These are phyloP conservation scores for Prunella himalayana DNA, from an alignment of 2,113 vertebrate species.

Conservation along the genomic window DNA sequence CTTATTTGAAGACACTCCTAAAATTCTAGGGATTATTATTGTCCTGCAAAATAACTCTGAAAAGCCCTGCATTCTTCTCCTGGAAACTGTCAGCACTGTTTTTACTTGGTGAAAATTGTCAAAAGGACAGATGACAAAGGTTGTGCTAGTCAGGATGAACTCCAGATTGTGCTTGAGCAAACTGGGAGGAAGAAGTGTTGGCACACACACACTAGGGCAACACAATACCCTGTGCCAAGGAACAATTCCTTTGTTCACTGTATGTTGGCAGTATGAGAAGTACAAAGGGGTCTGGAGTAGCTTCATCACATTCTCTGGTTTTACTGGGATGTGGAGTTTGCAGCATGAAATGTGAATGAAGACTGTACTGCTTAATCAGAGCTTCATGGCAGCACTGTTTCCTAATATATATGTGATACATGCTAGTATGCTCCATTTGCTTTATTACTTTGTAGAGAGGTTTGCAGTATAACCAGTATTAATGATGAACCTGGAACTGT, in stretches of 20 bases:
- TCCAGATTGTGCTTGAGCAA: not conserved
- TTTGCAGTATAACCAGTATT: not conserved
- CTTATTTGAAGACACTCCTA: not conserved
- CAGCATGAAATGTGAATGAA: not conserved
- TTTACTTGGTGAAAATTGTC: not conserved
- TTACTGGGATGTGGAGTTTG: not conserved
- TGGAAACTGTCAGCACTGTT: not conserved
- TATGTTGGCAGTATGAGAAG: not conserved
- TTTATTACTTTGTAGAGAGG: not conserved
- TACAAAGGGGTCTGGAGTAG: not conserved
- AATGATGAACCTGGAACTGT: not conserved
- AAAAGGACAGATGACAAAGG: not conserved
- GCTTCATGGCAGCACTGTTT: not conserved
- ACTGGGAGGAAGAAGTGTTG: not conserved
- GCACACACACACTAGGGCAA: rapidly evolving
- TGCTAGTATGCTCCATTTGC: not conserved
- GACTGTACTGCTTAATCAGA: not conserved
- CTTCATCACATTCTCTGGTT: conserved; percentile 13
- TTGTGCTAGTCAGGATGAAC: not conserved
- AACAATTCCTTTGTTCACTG: not conserved
- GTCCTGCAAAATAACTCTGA: not conserved
- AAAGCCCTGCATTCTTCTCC: not conserved
- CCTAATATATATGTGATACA: not conserved
- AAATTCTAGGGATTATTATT: not conserved
- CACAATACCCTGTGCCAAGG: not conserved